phyloP scores from a whole-genome alignment of 2,888 invertebrate genomes.

The Ophioninae sp. region DNA sequence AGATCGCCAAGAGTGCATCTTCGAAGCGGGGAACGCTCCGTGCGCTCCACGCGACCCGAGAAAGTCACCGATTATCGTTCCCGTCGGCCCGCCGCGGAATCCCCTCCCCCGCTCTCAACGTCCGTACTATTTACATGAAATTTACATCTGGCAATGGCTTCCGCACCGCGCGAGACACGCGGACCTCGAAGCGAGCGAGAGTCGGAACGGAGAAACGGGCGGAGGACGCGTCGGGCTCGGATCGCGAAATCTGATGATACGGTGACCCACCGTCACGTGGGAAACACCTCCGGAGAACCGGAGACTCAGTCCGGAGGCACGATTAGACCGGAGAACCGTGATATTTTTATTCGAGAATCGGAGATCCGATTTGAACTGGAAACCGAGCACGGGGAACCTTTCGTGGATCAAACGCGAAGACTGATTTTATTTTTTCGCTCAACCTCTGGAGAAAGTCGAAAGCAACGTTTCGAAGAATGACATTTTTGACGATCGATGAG shows the following conservation, averaged over 20 bases:
- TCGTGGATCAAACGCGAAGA: no score
- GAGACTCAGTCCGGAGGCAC: not conserved
- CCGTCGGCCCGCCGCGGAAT: conserved; percentile 24
- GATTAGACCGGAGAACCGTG: no score
- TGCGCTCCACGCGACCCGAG: conserved; percentile 64
- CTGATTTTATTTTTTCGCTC: no score
- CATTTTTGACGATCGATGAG: not conserved
- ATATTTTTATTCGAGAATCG: conserved; percentile 50
- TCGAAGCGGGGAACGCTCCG: conserved; percentile 4
- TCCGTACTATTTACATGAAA: conserved; percentile 72
- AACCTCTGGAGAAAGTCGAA: no score
- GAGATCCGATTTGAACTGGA: conserved; percentile 8
- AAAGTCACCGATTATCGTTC: conserved; percentile 65
- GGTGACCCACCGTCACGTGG: conserved; percentile 67
- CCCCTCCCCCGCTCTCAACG: conserved; percentile 47
- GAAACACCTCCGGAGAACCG: conserved; percentile 44
- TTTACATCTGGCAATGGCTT: conserved; percentile 70
- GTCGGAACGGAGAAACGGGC: conserved; percentile 21
- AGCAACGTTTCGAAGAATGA: no score
- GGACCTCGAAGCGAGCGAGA: conserved; percentile 13
- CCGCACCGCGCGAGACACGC: conserved; percentile 50
- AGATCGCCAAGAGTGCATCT: conserved; percentile 8
- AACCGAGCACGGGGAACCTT: not conserved
- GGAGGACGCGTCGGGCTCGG: conserved; percentile 36
- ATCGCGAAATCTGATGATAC: conserved; percentile 66